Evolutionary conservation across 1,140 invertebrate genomes (phyloP).

Genomic region (Elysia chlorotica): DNA sequence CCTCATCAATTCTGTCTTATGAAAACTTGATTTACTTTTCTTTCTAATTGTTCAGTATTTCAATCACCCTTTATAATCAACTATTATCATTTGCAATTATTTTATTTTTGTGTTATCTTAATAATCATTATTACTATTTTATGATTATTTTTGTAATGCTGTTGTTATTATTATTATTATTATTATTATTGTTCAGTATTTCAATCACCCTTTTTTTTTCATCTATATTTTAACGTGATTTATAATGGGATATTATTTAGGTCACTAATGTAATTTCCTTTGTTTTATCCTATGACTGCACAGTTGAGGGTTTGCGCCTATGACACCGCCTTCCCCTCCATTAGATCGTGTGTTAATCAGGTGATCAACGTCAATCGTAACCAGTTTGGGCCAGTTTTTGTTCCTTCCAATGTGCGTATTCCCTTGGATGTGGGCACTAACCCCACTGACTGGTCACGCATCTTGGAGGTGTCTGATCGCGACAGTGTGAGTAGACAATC

Average conservation of each 20-base stretch:
- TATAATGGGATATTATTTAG: too few relatives aligned
- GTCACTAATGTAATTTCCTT: too few relatives aligned
- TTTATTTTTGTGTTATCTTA: too few relatives aligned
- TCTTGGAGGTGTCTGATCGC: conserved; percentile 42
- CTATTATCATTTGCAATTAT: too few relatives aligned
- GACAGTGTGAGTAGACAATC: conserved; percentile 52
- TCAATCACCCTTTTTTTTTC: background rate
- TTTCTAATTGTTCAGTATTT: too few relatives aligned
- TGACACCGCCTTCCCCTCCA: conserved; percentile 35
- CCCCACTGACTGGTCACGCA: conserved; percentile 37
- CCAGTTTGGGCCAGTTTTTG: conserved; percentile 33
- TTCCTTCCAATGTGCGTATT: conserved; percentile 17
- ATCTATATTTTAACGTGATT: background rate
- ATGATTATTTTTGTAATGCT: too few relatives aligned
- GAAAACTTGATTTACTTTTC: too few relatives aligned
- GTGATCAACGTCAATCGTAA: conserved; percentile 40
- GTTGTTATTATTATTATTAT: too few relatives aligned
- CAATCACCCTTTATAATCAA: too few relatives aligned
- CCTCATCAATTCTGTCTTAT: too few relatives aligned
- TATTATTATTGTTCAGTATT: background rate
- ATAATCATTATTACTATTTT: too few relatives aligned
- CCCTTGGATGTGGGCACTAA: conserved; percentile 33
- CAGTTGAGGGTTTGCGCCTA: conserved; percentile 45
- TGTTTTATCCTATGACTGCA: too few relatives aligned
- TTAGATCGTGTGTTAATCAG: conserved; percentile 27